Conservation (phyloP, 1,140 invertebrate species). For the Drosophila gunungcola region DNA sequence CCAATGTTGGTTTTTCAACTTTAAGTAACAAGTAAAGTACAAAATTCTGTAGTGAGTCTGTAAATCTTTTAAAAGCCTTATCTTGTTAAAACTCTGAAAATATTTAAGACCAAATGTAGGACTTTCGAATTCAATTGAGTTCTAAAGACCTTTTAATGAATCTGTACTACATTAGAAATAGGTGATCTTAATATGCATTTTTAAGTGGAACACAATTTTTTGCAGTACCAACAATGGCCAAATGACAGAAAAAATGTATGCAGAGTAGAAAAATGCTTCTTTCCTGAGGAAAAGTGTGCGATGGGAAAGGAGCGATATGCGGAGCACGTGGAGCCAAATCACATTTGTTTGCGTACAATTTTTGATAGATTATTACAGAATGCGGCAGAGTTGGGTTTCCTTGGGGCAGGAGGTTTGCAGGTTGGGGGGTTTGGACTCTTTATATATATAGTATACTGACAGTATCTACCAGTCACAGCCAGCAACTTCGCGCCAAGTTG, state of each 20-base stretch:
- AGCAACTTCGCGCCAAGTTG: conserved; percentile 66
- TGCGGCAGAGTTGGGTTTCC: conserved; percentile 40
- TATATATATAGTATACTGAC: conserved; percentile 38
- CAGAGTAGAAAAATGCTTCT: conserved; percentile 34
- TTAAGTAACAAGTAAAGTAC: no score
- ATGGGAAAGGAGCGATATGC: conserved; percentile 14
- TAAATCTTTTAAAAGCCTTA: no score
- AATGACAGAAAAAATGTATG: conserved; percentile 70
- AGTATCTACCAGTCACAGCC: conserved; percentile 74
- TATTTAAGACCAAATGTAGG: no score
- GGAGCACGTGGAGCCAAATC: conserved; percentile 68
- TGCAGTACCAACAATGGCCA: conserved; percentile 59
- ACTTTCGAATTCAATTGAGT: no score
- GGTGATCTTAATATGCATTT: background rate
- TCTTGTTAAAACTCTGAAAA: no score
- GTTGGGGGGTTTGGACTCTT: background rate
- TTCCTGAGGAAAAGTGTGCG: conserved; percentile 5
- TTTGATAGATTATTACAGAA: conserved; percentile 81
- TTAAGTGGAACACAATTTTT: background rate
- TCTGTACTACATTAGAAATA: no score
- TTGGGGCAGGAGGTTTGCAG: no score
- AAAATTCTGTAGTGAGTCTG: no score
- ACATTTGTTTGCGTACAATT: conserved; percentile 79
- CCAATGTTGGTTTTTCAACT: no score
- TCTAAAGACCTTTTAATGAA: background rate